Base-by-base conservation (phyloP, 2,797 vertebrate genomes). In the Melanotaenia boesemani region DNA sequence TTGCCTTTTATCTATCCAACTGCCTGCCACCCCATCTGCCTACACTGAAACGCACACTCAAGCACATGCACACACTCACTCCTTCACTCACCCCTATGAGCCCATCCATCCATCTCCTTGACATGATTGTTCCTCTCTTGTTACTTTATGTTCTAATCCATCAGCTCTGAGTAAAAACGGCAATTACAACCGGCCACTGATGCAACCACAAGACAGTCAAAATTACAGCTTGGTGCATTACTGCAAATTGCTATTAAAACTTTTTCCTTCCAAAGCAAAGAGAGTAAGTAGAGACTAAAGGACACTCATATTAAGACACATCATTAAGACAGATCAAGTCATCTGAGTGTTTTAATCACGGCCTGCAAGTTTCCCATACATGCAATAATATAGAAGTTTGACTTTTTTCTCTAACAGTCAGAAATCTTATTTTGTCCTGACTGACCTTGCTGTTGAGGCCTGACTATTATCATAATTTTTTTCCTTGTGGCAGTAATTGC, bases 141-240 rank as follows among this genome's bases (percentile, higher is more conserved):
- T 96, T 96, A 94, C 92, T 96, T 97, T 96, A 95, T 93, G 89
- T 95, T 94, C 84, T 93, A 95, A 96, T 97, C 95, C 96, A 94
- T 96, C 93, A 92, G 92, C 86, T 83, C 90, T 95, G 93, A 94
- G 92, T 93, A 95, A 96, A 67, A 96, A 95, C 89, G 92, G 93
- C 94, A 96, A 95, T 97, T 97, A 96, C 92, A 93, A 91, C 93
- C 92, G 86, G 88, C 94, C 92, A 88, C 92, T 80, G 88, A 84
- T 95, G 95, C 94, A 77, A 94, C 93, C 86, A 90, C 91, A 83
- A 93, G 92, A 94, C 88, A 93, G 87, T 89, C 92, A 93, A 96
- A 96, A 94, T 95, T 95, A 95, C 93, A 92, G 95, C 70, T 89
- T 72, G 84, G 89, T 89, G 91, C 91, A 94, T 94, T 93, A 93